These are phyloP conservation scores for Noctua janthe DNA, from an alignment of 2,888 invertebrate genomes.

Conservation along the genomic window DNA sequence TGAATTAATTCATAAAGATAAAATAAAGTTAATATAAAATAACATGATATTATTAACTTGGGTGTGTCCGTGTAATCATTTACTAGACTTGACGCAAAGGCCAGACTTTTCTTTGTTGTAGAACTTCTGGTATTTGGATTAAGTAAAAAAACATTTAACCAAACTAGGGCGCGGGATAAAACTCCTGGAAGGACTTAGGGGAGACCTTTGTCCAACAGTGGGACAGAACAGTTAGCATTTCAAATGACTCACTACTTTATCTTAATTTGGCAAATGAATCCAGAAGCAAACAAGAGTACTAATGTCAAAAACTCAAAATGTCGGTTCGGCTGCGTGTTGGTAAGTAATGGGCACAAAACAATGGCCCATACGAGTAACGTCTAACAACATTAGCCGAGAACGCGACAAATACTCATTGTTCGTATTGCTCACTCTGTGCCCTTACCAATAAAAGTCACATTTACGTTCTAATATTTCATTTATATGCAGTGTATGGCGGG, in stretches of 20 bases:
- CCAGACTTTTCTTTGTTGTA: not conserved
- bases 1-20: conserved; percentile 2
- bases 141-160: not conserved
- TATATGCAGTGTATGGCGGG: conserved; percentile 62
- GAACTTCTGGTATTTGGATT: not conserved
- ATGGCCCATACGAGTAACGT: conserved; percentile 64
- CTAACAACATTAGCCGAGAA: conserved; percentile 66
- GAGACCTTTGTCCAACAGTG: not conserved
- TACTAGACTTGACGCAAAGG: not conserved
- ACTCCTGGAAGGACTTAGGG: not conserved
- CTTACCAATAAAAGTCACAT: conserved; percentile 64
- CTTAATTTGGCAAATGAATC: conserved; percentile 8
- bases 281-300: conserved; percentile 17
- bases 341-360: conserved; percentile 65
- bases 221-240: not conserved
- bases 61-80: not conserved
- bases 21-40: conserved; percentile 33
- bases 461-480: conserved; percentile 70
- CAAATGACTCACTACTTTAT: not conserved
- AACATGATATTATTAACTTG: conserved; percentile 10
- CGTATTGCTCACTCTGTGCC: conserved; percentile 62
- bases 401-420: conserved; percentile 72
- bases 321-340: conserved; percentile 45
- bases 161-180: not conserved
- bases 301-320: conserved; percentile 52